Conservation (phyloP, 2,888 invertebrate species). For the Timema cristinae region DNA sequence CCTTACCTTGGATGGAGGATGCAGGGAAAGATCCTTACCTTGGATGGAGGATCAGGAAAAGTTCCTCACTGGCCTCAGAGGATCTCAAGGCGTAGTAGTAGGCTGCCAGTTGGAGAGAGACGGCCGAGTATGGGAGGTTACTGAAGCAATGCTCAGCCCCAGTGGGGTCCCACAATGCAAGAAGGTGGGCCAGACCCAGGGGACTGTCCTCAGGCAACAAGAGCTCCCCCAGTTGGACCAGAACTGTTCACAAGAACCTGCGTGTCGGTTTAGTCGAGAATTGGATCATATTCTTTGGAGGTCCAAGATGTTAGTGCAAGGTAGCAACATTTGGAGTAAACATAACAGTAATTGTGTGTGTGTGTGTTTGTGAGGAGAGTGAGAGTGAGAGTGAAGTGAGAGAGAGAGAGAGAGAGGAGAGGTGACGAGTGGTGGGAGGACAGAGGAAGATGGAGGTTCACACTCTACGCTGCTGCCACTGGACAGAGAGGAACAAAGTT, state of each 20-base stretch:
- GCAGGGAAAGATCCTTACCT: slow-evolving; percentile 24
- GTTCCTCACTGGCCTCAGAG: slow-evolving; percentile 19
- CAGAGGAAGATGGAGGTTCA: too few species aligned
- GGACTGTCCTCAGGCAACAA: slow-evolving; percentile 50
- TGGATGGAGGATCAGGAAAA: slow-evolving; percentile 31
- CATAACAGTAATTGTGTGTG: too few species aligned
- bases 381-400: too few species aligned
- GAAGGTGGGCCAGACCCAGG: slow-evolving; percentile 50
- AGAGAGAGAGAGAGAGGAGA: too few species aligned
- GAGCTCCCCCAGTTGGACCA: slow-evolving; percentile 49
- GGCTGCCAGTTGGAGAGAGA: slow-evolving; percentile 44
- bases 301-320: too few species aligned
- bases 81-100: slow-evolving; percentile 44
- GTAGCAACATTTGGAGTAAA: too few species aligned
- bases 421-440: too few species aligned
- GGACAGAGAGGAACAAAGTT: too few species aligned
- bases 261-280: too few species aligned
- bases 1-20: slow-evolving; percentile 22
- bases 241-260: slow-evolving; percentile 38
- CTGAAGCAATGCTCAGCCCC: slow-evolving; percentile 42
- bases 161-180: slow-evolving; percentile 44
- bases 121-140: slow-evolving; percentile 41
- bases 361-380: too few species aligned
- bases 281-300: too few species aligned
- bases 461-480: too few species aligned